Evolutionary conservation across 2,888 invertebrate species (phyloP).

Genomic region (Kuschelorhynchus macadamiae): DNA sequence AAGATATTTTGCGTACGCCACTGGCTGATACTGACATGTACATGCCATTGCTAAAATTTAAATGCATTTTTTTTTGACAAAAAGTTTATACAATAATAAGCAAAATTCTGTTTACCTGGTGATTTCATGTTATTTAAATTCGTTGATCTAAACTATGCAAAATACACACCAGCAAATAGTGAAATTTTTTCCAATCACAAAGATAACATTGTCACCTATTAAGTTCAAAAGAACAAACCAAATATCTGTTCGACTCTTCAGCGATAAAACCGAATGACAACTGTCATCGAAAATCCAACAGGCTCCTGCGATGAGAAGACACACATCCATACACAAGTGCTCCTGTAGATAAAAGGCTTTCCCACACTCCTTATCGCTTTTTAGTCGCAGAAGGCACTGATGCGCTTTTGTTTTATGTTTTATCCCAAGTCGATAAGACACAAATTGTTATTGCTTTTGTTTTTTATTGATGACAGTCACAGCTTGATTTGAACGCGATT

Average conservation of each 20-base stretch:
- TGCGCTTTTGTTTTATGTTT: conserved; percentile 54
- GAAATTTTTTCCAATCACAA: no score
- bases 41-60: no score
- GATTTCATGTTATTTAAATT: no score
- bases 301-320: conserved; percentile 45
- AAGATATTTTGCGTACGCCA: no score
- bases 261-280: conserved; percentile 36
- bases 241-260: conserved; percentile 1
- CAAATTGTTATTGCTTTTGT: conserved; percentile 36
- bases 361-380: conserved; percentile 58
- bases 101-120: no score
- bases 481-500: no score
- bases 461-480: conserved; percentile 17
- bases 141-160: no score
- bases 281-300: conserved; percentile 44
- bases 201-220: no score
- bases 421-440: conserved; percentile 40
- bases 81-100: no score
- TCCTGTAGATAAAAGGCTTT: conserved; percentile 50
- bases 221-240: background rate
- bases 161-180: no score
- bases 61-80: no score
- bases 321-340: conserved; percentile 40
- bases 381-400: conserved; percentile 51
- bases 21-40: no score